Conservation (phyloP, 35 echinoderm and acorn worm genomes). For the Amphiura filiformis region DNA sequence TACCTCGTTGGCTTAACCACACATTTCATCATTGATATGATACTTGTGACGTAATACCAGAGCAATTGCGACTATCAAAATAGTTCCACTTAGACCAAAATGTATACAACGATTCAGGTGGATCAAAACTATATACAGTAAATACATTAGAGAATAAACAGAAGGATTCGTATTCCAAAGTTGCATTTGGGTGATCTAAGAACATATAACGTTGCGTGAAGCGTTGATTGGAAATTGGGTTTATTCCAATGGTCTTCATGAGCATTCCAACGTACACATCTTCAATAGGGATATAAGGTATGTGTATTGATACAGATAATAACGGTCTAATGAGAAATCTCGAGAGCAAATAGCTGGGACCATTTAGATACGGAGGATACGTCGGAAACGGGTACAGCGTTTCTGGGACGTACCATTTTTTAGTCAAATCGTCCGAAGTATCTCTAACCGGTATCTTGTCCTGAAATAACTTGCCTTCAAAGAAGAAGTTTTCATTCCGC, state of each 20-base stretch:
- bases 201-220: background rate
- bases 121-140: background rate
- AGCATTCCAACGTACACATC: slow-evolving; percentile 42
- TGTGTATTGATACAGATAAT: background rate
- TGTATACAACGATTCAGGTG: background rate
- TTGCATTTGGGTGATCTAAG: background rate
- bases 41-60: no score
- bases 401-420: slow-evolving; percentile 68
- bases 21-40: no score
- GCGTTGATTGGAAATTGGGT: background rate
- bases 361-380: slow-evolving; percentile 75
- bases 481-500: background rate
- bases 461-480: background rate
- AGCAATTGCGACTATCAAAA: no score
- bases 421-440: no score
- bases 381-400: slow-evolving; percentile 29
- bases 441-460: background rate
- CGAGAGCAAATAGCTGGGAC: slow-evolving; percentile 74
- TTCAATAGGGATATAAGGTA: slow-evolving; percentile 28
- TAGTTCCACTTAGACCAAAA: background rate
- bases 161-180: background rate
- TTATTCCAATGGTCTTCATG: slow-evolving; percentile 23
- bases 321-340: slow-evolving; percentile 24
- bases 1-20: no score
- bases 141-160: background rate